A percentile compares a stretch with the other conserved stretches of the same genome.
Conservation (phyloP, 2,113 vertebrate genomes). For the Saimiri boliviensis region DNA sequence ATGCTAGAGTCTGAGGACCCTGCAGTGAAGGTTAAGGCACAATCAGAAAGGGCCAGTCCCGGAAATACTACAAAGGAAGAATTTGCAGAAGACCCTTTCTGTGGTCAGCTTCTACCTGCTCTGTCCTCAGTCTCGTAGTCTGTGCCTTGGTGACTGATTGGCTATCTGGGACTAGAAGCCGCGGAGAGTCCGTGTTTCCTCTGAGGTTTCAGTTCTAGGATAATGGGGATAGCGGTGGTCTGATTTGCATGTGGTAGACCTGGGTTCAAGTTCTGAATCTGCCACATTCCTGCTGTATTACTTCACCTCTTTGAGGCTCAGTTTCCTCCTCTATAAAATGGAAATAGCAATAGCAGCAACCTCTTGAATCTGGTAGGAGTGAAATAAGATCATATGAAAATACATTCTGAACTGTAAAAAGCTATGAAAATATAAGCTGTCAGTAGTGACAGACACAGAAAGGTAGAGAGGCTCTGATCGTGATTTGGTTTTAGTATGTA, state of each 20-base stretch:
- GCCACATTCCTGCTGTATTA: not conserved
- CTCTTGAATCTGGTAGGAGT: not conserved
- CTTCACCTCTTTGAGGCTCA: not conserved
- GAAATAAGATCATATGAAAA: not conserved
- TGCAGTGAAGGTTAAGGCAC: not conserved
- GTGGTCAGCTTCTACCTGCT: not conserved
- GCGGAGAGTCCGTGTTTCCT: not conserved
- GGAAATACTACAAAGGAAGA: not conserved
- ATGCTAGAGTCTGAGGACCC: not conserved
- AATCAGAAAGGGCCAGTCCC: not conserved
- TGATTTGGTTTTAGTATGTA: not conserved
- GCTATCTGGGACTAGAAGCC: not conserved
- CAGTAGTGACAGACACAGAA: not conserved
- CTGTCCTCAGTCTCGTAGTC: not conserved
- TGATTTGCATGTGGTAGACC: not conserved
- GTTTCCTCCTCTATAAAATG: not conserved
- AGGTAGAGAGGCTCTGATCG: not conserved
- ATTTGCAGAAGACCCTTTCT: not conserved
- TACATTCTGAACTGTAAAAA: not conserved
- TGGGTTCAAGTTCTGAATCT: not conserved
- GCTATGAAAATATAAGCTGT: not conserved
- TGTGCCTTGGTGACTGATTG: not conserved
- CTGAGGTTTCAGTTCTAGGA: not conserved
- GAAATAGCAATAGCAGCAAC: not conserved
- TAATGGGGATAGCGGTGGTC: not conserved